Base-by-base conservation (phyloP, 2,113 vertebrate genomes). In the Lamprologus speciosus region DNA sequence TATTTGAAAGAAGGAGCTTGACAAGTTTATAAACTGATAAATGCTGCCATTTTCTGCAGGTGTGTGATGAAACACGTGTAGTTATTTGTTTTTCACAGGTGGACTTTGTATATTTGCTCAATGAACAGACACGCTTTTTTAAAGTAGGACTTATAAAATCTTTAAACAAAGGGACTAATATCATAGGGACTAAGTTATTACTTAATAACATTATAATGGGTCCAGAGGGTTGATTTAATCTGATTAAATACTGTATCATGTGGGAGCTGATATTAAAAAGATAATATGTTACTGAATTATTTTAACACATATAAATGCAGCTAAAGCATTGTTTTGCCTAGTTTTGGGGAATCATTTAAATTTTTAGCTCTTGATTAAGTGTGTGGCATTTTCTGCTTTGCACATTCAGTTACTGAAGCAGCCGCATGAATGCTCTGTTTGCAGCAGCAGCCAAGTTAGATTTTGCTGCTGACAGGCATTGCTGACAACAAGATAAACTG, bases 101-200 rank as follows among this genome's bases (percentile, higher is more conserved):
- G 21, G 68, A 75, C 23, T 7, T 75, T 75, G 40, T 16, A 75
- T 75, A 28, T 75, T 75, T 75, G 23, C 70, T 1, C 6, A 75
- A 17, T 31, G 23, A 50, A 23, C 70, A 31, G 23, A 11, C 9
- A 19, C 2, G 0, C 70, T 28, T 47, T 73, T 60, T 73, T 7
- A 0, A 73, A 26, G 6, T 28, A 47, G 14, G 40, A 73, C 68
- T 26, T 26, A 0, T 28, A 2, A 28, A 28, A 45, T 28, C 16
- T 60, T 60, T 58, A 33, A 33, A 73, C 23, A 75, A 19, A 47
- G 42, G 16, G 16, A 7, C 42, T 5, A 6, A 19, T 2, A 75
- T 31, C 23, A 26, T 12, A 50, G 70, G 16, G 9, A 75, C 16
- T 28, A 75, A 75, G 16, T 47, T 75, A 75, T 75, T 47, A 47